A percentile compares a stretch with the other conserved stretches of the same genome.
These are phyloP conservation scores for Phyllostomus discolor DNA, from an alignment of 2,113 vertebrate species.

Conservation along the genomic window DNA sequence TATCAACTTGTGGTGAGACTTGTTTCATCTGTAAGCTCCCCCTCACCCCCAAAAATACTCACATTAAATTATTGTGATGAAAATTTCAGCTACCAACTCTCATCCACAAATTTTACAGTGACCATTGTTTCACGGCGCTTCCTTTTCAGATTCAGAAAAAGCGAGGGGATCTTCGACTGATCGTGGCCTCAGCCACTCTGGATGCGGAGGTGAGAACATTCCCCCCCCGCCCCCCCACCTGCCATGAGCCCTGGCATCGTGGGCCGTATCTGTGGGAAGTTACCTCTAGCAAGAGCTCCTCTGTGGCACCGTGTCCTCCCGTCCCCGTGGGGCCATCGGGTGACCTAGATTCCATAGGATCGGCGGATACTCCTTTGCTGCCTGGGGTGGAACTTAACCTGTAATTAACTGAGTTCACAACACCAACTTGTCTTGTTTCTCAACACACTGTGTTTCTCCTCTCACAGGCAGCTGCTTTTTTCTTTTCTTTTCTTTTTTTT, in stretches of 20 bases:
- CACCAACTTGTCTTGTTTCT: constrained; percentile 33
- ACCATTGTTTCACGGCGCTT: not conserved
- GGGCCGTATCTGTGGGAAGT: not conserved
- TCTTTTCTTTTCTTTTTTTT: constrained; percentile 31
- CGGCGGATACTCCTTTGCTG: constrained; percentile 22
- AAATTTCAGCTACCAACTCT: not conserved
- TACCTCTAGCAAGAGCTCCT: not conserved
- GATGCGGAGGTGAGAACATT: constrained; percentile 91
- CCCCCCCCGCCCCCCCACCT: too few species aligned
- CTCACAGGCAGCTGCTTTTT: not conserved
- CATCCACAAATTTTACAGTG: not conserved
- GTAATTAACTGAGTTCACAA: constrained; percentile 39
- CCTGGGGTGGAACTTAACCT: constrained; percentile 42
- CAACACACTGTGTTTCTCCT: not conserved
- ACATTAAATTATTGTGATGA: not conserved
- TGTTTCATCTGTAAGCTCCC: not conserved
- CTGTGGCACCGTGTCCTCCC: not conserved
- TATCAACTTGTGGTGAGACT: not conserved
- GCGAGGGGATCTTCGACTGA: constrained; percentile 92
- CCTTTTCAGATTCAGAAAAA: constrained; percentile 94
- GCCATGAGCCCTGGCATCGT: not conserved
- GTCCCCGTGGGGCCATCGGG: not conserved
- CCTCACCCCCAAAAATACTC: not conserved
- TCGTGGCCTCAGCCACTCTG: constrained; percentile 97
- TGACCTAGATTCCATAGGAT: constrained; percentile 47